phyloP scores from a whole-genome alignment of 2,888 invertebrate genomes.

The Tanypteryx hageni region DNA sequence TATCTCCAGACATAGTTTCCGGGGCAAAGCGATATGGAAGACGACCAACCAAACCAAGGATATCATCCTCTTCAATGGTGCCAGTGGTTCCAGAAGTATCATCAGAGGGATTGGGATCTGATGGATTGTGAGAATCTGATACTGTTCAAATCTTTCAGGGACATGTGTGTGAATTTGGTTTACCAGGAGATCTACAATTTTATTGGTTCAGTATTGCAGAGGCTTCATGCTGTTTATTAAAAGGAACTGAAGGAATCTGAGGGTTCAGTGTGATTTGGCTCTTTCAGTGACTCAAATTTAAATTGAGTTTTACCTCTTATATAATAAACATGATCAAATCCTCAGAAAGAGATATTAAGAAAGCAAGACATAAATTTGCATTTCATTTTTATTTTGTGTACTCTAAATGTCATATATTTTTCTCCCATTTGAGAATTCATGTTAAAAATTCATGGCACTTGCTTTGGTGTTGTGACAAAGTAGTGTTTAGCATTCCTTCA shows the following conservation, averaged over 20 bases:
- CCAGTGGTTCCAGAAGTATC: conserved; percentile 52
- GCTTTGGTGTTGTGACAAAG: neutral
- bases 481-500: neutral
- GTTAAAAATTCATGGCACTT: neutral
- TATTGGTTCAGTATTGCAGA: neutral
- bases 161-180: neutral
- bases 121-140: conserved; percentile 11
- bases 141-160: neutral
- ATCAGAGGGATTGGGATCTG: conserved; percentile 45
- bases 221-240: neutral
- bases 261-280: neutral
- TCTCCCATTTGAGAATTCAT: neutral
- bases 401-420: neutral
- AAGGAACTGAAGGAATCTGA: neutral
- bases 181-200: neutral
- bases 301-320: neutral
- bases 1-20: neutral
- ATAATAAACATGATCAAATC: neutral
- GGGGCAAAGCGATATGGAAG: conserved; percentile 24
- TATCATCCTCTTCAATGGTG: conserved; percentile 26
- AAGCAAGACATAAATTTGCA: neutral
- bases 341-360: neutral
- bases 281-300: neutral
- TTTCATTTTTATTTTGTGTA: neutral
- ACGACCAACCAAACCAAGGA: conserved; percentile 13